phyloP scores from a whole-genome alignment of 2,113 vertebrate genomes.

The Hemibagrus wyckioides region DNA sequence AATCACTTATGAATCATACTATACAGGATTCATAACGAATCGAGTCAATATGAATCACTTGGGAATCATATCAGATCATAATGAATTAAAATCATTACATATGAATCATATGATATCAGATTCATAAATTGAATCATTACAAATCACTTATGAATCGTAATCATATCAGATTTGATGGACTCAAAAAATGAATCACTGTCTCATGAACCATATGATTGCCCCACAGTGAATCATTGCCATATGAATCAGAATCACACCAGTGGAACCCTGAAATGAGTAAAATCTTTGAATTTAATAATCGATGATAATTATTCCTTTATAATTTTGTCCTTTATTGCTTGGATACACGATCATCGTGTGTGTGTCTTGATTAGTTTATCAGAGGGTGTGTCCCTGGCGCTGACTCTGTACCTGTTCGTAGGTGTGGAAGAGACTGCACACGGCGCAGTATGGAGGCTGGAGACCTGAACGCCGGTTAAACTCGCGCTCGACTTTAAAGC shows the following conservation, averaged over 20 bases:
- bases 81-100: too few relatives aligned
- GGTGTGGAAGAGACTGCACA: constrained; percentile 91
- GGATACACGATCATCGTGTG: background rate
- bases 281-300: background rate
- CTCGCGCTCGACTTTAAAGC: constrained; percentile 85
- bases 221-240: background rate
- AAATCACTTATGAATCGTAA: too few relatives aligned
- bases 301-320: background rate
- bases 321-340: background rate
- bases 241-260: background rate
- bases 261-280: background rate
- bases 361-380: background rate
- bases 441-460: constrained; percentile 86
- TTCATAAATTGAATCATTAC: too few relatives aligned
- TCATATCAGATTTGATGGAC: too few relatives aligned
- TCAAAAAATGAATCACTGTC: too few relatives aligned
- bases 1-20: background rate
- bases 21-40: too few relatives aligned
- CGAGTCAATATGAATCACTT: too few relatives aligned
- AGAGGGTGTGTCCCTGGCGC: background rate
- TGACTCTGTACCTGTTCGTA: constrained; percentile 77
- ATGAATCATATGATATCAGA: too few relatives aligned
- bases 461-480: constrained; percentile 87
- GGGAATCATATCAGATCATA: too few relatives aligned
- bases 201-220: too few relatives aligned